These are phyloP conservation scores for Drosophila pectinifera DNA, from an alignment of 1,140 invertebrate species.

Conservation along the genomic window DNA sequence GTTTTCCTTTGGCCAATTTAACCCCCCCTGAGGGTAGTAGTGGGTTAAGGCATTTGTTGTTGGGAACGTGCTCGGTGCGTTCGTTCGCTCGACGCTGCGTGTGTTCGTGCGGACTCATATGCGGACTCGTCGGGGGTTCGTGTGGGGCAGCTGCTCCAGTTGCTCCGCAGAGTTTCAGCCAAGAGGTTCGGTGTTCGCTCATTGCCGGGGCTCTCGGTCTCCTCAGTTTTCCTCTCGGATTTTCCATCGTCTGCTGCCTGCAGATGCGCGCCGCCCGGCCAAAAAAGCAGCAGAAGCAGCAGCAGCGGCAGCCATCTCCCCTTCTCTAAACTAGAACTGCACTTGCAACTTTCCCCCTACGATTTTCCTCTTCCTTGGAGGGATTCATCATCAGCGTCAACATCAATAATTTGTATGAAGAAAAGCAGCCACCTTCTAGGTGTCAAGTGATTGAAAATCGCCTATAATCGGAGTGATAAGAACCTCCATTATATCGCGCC, in stretches of 20 bases:
- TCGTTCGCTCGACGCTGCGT: slow-evolving; percentile 35
- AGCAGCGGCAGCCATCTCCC: slow-evolving; percentile 8
- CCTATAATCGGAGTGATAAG: slow-evolving; percentile 34
- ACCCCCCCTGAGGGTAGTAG: slow-evolving; percentile 17
- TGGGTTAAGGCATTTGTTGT: slow-evolving; percentile 71
- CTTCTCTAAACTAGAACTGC: slow-evolving; percentile 24
- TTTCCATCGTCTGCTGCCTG: slow-evolving; percentile 47
- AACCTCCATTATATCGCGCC: slow-evolving; percentile 14
- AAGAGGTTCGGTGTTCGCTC: slow-evolving; percentile 77
- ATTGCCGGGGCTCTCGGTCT: slow-evolving; percentile 49
- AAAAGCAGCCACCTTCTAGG: slow-evolving; percentile 11
- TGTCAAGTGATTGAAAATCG: slow-evolving; percentile 38
- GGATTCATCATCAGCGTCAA: slow-evolving; percentile 7
- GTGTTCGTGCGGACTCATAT: slow-evolving; percentile 32
- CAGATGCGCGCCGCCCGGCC: slow-evolving; percentile 50
- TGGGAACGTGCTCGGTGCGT: slow-evolving; percentile 55
- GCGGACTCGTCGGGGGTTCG: slow-evolving; percentile 26
- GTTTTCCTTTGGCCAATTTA: slow-evolving; percentile 22
- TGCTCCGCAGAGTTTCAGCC: slow-evolving; percentile 80
- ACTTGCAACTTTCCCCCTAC: slow-evolving; percentile 10
- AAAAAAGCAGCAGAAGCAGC: slow-evolving; percentile 34
- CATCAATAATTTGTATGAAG: slow-evolving; percentile 20
- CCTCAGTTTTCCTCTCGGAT: slow-evolving; percentile 46
- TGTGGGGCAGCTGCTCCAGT: slow-evolving; percentile 73
- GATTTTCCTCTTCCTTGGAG: slow-evolving; percentile 12